These are phyloP conservation scores for Drosophila nasuta DNA, from an alignment of 1,140 invertebrate genomes.

Conservation along the genomic window DNA sequence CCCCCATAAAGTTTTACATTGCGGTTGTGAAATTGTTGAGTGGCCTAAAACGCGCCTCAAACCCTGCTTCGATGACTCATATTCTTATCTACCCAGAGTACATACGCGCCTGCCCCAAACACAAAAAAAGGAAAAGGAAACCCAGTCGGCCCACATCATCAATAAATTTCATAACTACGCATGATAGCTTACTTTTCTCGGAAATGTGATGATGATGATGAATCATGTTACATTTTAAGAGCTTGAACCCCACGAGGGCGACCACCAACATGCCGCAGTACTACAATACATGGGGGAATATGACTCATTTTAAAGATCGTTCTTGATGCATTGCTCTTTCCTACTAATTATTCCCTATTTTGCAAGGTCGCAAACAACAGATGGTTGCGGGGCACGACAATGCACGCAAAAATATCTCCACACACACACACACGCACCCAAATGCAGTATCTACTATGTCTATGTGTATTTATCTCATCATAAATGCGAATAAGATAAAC, in stretches of 20 bases:
- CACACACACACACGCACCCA: background rate
- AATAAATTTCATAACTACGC: background rate
- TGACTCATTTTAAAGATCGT: conserved; percentile 1
- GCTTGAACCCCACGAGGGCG: background rate
- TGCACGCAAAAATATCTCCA: conserved; percentile 7
- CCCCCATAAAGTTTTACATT: background rate
- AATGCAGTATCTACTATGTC: background rate
- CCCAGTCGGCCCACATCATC: background rate
- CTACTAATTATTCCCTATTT: conserved; percentile 39
- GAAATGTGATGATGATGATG: background rate
- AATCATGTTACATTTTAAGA: conserved; percentile 16
- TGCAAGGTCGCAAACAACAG: conserved; percentile 60
- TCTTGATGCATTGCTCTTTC: background rate
- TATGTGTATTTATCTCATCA: background rate
- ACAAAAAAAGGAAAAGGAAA: background rate
- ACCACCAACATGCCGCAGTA: conserved; percentile 2
- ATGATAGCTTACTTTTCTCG: background rate
- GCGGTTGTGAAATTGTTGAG: background rate
- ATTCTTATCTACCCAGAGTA: background rate
- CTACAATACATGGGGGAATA: background rate
- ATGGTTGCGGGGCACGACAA: conserved; percentile 37
- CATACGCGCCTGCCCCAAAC: background rate
- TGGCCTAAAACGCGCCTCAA: background rate
- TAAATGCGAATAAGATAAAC: conserved; percentile 3
- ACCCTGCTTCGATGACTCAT: conserved; percentile 13